Percentiles rank a stretch among this genome's conserved stretches.
Conservation (phyloP, 1,140 invertebrate genomes). For the Drosophila grimshawi region DNA sequence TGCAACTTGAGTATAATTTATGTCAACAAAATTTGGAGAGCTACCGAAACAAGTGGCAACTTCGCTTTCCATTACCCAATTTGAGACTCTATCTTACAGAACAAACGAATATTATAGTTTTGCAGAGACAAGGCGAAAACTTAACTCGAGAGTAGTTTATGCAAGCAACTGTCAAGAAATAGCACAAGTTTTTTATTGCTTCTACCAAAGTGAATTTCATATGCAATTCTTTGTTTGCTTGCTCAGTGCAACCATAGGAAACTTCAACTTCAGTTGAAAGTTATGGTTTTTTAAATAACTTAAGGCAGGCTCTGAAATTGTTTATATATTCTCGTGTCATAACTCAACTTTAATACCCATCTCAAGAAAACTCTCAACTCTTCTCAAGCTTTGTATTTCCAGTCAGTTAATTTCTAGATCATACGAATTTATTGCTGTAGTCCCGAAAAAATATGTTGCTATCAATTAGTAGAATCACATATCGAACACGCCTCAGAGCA, state of each 20-base stretch:
- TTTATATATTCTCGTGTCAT: background rate
- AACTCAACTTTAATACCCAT: background rate
- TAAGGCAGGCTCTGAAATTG: background rate
- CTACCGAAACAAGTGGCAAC: background rate
- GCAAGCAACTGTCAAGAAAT: background rate
- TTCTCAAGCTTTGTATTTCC: slow-evolving; percentile 8
- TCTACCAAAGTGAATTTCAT: background rate
- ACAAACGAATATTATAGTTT: background rate
- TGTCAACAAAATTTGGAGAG: background rate
- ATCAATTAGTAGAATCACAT: slow-evolving; percentile 46
- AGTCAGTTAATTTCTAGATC: background rate
- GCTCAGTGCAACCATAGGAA: background rate
- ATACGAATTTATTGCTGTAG: slow-evolving; percentile 7
- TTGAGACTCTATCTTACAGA: background rate
- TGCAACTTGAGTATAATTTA: slow-evolving; percentile 3
- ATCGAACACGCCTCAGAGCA: slow-evolving; percentile 25
- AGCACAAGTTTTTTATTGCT: slow-evolving; percentile 15
- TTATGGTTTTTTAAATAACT: background rate
- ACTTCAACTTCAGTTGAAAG: too few relatives aligned
- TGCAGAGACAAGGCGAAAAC: background rate
- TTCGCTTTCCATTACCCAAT: background rate
- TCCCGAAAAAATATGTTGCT: slow-evolving; percentile 42
- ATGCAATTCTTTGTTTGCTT: background rate
- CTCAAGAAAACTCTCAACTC: background rate
- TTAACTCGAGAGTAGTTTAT: background rate